phyloP scores from a whole-genome alignment of 2,888 invertebrate genomes.

The Diabrotica balteata region DNA sequence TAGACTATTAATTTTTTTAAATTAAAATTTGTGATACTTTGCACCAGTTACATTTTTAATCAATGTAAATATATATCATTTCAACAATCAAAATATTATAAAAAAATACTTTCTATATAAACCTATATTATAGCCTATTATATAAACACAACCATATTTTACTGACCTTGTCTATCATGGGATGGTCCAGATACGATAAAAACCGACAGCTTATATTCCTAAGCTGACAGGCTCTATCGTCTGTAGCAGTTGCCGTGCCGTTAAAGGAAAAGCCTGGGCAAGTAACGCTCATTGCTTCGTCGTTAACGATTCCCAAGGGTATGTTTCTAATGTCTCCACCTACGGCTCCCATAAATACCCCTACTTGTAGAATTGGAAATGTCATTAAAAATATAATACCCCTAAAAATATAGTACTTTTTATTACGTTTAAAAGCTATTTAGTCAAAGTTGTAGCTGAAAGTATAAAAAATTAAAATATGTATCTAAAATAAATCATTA shows the following conservation, averaged over 20 bases:
- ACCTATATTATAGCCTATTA: no score
- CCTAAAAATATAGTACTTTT: conserved; percentile 61
- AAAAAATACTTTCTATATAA: no score
- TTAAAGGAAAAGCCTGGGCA: conserved; percentile 51
- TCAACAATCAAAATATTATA: no score
- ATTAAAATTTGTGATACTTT: no score
- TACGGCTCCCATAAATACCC: conserved; percentile 81
- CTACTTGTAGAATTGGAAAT: conserved; percentile 82
- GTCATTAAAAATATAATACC: conserved; percentile 81
- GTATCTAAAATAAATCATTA: no score
- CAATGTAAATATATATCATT: no score
- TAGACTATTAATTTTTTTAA: no score
- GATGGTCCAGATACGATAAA: conserved; percentile 66
- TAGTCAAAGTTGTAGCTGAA: no score
- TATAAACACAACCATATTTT: not conserved
- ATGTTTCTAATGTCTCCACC: conserved; percentile 79
- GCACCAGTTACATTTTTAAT: no score
- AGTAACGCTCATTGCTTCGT: conserved; percentile 65
- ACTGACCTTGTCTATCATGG: conserved; percentile 59
- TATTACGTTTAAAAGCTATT: no score
- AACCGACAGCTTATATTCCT: conserved; percentile 69
- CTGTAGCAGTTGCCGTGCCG: conserved; percentile 34
- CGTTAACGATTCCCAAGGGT: conserved; percentile 79
- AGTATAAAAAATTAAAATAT: no score
- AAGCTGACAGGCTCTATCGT: conserved; percentile 60